Evolutionary conservation across 1,140 invertebrate genomes (phyloP), one percentile per base, ranked within the genome.

Genomic region (Dendrolimus kikuchii): DNA sequence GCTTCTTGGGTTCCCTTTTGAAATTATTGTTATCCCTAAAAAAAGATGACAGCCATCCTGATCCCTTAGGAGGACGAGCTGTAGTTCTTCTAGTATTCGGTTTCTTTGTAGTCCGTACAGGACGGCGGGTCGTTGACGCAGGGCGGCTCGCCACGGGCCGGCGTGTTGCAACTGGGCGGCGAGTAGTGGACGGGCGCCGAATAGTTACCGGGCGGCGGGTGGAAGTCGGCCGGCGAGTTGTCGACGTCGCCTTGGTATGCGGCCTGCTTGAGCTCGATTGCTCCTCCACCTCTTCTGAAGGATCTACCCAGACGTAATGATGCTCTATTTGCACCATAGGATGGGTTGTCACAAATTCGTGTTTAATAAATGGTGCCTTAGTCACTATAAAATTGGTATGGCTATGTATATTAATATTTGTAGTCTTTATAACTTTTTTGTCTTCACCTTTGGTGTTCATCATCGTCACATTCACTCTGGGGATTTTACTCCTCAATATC

Each of bases 301-400:
- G 50, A n/a, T 69, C 63, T 46, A 79, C 47, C 66, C 64, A 71
- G 23, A 74, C 48, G 45, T 71, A 65, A 39, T 81, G 63, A 41
- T 68, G 68, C 38, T 61, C 63, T 37, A 69, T 50, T 49, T 72
- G 60, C n/a, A 68, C 48, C n/a, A 65, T 40, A 38, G 70, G 66
- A 5, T 50, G 46, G 23, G 53, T 60, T 4, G 64, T 69, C 5
- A 44, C 58, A 10, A 48, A 43, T 55, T 56, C 53, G 8, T 59
- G 55, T 10, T 62, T 64, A 9, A 60, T 49, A 37, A 59, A 57
- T 37, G 74, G 74, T 8, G 67, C 62, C 48, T 78, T 77, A 6
- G 79, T 85, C 46, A 81, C 74, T 54, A 82, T 70, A 69, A 84
- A 74, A 62, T 83, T 86, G 7, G 78, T 81, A 68, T 86, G 71